Percentiles rank a stretch among this genome's conserved stretches.
phyloP scores from a whole-genome alignment of 2,888 invertebrate species.

The Agrotis segetum region DNA sequence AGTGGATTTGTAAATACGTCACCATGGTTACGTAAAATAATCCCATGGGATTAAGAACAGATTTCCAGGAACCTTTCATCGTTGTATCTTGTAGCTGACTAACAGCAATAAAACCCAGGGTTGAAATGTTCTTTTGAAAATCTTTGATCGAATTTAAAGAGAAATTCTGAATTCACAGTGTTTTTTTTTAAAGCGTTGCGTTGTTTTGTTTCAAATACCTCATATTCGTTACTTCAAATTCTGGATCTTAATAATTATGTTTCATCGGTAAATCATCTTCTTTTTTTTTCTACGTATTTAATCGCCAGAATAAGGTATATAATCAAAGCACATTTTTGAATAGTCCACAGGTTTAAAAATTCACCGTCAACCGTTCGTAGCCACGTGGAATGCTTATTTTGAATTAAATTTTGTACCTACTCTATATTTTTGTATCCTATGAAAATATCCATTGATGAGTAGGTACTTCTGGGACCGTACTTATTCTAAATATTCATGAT shows the following conservation, averaged over 20 bases:
- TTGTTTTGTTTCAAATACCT: neutral
- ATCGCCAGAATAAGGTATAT: no score
- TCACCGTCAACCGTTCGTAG: no score
- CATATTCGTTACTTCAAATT: no score
- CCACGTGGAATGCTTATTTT: no score
- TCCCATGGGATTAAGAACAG: conserved; percentile 17
- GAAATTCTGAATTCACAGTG: neutral
- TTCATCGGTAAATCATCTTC: no score
- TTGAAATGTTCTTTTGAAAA: neutral
- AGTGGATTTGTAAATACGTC: conserved; percentile 18
- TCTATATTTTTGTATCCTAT: neutral
- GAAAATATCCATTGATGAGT: neutral
- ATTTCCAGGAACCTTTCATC: conserved; percentile 9
- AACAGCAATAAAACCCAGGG: no score
- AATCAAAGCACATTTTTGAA: no score
- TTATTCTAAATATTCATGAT: conserved; percentile 15
- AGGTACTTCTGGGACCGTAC: neutral
- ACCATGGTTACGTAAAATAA: conserved; percentile 35
- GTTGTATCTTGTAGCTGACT: neutral
- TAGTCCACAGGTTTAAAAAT: no score
- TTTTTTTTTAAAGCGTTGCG: neutral
- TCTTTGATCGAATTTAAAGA: neutral
- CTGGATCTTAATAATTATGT: neutral
- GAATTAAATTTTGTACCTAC: no score
- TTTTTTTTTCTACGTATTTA: no score